Percentiles rank a stretch among this genome's conserved stretches.
These are phyloP conservation scores for Isoperla grammatica DNA, from an alignment of 2,888 invertebrate genomes.

Conservation along the genomic window DNA sequence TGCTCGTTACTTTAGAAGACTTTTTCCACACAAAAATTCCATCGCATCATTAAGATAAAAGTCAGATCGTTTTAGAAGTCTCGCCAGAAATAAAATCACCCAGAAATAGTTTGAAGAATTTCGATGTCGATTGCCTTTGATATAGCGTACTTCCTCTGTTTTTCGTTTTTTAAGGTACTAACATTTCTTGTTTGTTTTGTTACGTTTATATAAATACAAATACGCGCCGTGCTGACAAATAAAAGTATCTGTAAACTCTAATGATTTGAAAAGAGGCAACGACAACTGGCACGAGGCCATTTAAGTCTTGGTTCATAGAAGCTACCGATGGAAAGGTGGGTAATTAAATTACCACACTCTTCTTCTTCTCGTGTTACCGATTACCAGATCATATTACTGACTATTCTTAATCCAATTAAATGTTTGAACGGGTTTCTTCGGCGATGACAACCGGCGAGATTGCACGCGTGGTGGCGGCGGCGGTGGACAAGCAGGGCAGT, in stretches of 20 bases:
- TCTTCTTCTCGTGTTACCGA: too few species aligned
- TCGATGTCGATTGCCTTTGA: constrained; percentile 2
- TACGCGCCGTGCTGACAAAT: constrained; percentile 9
- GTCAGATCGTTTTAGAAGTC: background rate
- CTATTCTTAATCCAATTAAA: too few species aligned
- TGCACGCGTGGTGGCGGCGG: too few species aligned
- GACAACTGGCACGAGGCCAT: constrained; percentile 8
- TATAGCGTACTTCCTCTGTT: constrained; percentile 6
- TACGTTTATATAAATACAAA: constrained; percentile 2
- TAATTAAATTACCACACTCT: too few species aligned
- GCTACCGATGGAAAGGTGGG: too few species aligned
- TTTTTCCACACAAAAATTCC: constrained; percentile 9
- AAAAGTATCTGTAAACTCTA: background rate
- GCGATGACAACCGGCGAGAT: too few species aligned
- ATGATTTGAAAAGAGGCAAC: too few species aligned
- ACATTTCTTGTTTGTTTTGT: background rate
- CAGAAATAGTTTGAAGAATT: constrained; percentile 8
- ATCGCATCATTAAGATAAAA: constrained; percentile 4
- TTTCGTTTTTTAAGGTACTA: background rate
- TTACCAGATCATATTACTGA: too few species aligned
- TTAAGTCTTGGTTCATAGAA: background rate
- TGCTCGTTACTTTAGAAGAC: constrained; percentile 1
- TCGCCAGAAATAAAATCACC: background rate
- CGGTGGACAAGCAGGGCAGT: too few species aligned
- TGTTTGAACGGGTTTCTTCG: too few species aligned